phyloP scores from a whole-genome alignment of 2,888 invertebrate species.

The Caenorhabditis macrosperma region DNA sequence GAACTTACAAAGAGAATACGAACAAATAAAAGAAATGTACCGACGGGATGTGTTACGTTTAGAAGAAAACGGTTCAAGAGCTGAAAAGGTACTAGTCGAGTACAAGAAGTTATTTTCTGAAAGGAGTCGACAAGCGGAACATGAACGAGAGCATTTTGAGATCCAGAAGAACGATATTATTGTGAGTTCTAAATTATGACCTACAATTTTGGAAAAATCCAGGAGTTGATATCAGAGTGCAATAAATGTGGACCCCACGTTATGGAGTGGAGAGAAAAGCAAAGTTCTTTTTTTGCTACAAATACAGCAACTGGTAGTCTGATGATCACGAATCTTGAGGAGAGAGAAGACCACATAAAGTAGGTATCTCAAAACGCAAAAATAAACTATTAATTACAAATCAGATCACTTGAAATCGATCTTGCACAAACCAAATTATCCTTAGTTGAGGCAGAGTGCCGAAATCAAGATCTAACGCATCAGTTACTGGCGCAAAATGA shows the following conservation, averaged over 20 bases:
- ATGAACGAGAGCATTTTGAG: conserved; percentile 68
- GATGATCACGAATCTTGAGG: conserved; percentile 68
- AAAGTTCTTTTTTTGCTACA: conserved; percentile 57
- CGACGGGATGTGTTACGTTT: conserved; percentile 85
- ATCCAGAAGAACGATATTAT: conserved; percentile 72
- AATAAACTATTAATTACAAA: too few relatives aligned
- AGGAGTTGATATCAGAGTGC: conserved; percentile 67
- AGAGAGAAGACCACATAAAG: conserved; percentile 81
- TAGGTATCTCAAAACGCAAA: conserved; percentile 82
- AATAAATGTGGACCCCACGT: conserved; percentile 67
- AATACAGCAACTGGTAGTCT: too few relatives aligned
- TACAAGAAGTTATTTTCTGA: conserved; percentile 76
- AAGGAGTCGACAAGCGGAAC: conserved; percentile 68
- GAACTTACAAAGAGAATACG: conserved; percentile 85
- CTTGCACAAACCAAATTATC: conserved; percentile 96
- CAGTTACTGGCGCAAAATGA: conserved; percentile 71
- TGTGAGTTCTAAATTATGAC: conserved; percentile 57
- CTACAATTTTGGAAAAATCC: background rate
- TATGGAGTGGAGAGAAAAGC: conserved; percentile 68
- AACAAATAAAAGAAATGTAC: conserved; percentile 85
- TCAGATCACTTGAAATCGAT: conserved; percentile 87
- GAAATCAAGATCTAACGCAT: conserved; percentile 86
- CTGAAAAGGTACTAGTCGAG: conserved; percentile 77
- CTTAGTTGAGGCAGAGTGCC: conserved; percentile 87
- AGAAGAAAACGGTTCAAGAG: conserved; percentile 79